Conservation (phyloP, 2,113 vertebrate species). For the Callionymus lyra region DNA sequence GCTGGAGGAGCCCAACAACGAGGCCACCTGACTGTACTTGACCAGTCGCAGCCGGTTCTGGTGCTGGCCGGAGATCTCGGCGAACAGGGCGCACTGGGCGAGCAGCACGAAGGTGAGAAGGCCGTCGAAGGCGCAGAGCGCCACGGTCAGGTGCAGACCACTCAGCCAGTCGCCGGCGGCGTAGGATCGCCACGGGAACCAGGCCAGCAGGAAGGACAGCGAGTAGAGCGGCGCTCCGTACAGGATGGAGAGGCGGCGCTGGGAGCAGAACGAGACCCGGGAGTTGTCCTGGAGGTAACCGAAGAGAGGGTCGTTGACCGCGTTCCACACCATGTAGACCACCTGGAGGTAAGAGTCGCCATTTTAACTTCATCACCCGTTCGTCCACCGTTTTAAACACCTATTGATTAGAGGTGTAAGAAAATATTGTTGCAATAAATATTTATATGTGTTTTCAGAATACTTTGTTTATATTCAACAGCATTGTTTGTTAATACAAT, state of each 20-base stretch:
- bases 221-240: slow-evolving; percentile 74
- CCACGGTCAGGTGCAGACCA: slow-evolving; percentile 72
- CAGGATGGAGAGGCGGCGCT: slow-evolving; percentile 66
- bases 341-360: slow-evolving; percentile 55
- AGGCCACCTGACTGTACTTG: slow-evolving; percentile 76
- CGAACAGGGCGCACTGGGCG: slow-evolving; percentile 77
- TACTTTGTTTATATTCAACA: too few species aligned
- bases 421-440: too few species aligned
- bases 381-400: neutral
- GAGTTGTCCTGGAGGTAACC: slow-evolving; percentile 81
- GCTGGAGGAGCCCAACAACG: slow-evolving; percentile 72
- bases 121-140: slow-evolving; percentile 75
- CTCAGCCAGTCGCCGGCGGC: slow-evolving; percentile 75
- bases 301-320: slow-evolving; percentile 79
- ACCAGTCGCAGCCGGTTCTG: slow-evolving; percentile 70
- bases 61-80: slow-evolving; percentile 71
- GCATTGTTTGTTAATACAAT: neutral
- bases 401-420: neutral
- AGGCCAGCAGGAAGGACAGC: slow-evolving; percentile 78
- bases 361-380: neutral
- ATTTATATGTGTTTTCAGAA: too few species aligned
- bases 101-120: slow-evolving; percentile 77
- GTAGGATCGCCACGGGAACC: slow-evolving; percentile 85
- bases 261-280: slow-evolving; percentile 58
- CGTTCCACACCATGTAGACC: slow-evolving; percentile 85